Percentiles rank a stretch among this genome's conserved stretches.
phyloP scores from a whole-genome alignment of 2,797 vertebrate genomes.

The Myotis pilosus region DNA sequence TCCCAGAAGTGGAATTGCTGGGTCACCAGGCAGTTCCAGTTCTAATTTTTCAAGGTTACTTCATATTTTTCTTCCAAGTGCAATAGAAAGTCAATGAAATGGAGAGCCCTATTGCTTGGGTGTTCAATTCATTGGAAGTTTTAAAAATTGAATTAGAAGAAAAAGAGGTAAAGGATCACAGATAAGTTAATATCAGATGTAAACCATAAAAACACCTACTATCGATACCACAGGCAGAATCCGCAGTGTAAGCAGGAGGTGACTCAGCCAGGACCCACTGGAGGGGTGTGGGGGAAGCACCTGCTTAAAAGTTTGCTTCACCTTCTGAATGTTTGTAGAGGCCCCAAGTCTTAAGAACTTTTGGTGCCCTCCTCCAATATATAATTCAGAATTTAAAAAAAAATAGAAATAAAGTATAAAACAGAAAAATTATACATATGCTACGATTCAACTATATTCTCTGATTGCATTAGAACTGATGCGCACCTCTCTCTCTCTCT shows the following conservation, averaged over 20 bases:
- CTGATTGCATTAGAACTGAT: background rate
- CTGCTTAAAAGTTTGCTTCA: background rate
- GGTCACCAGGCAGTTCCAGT: background rate
- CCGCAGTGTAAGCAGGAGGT: background rate
- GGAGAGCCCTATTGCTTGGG: background rate
- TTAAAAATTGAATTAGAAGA: background rate
- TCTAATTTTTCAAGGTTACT: background rate
- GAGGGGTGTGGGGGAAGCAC: background rate
- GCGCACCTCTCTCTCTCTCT: background rate
- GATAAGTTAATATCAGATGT: constrained; percentile 26
- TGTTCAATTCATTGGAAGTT: background rate
- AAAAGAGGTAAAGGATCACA: constrained; percentile 14
- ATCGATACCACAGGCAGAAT: background rate
- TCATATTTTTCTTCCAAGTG: background rate
- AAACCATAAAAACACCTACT: background rate
- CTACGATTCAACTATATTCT: background rate
- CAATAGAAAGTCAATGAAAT: constrained; percentile 26
- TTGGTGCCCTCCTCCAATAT: background rate
- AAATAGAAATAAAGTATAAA: background rate
- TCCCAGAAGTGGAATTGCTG: background rate
- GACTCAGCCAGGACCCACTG: background rate
- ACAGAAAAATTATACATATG: background rate
- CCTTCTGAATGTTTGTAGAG: background rate
- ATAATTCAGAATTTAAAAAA: background rate
- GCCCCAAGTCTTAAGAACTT: background rate